phyloP scores from a whole-genome alignment of 1,140 invertebrate genomes.

The Steinernema feltiae region DNA sequence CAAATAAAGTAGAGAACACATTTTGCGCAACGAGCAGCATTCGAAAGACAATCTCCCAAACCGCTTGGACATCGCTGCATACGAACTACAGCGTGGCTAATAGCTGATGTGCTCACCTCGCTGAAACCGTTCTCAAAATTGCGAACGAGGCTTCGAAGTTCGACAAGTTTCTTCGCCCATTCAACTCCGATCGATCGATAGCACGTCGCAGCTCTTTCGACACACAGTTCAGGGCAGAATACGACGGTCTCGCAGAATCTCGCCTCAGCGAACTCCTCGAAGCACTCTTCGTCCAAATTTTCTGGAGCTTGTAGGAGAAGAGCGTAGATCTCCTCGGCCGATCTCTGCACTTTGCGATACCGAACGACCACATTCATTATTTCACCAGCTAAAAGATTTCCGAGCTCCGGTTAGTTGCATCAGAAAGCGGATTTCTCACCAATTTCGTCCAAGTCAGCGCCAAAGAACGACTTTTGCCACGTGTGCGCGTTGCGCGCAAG shows the following conservation, averaged over 20 bases:
- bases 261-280: neutral
- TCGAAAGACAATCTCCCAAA: conserved; percentile 15
- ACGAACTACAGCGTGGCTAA: no score
- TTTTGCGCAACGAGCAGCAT: conserved; percentile 28
- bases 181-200: neutral
- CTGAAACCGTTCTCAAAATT: neutral
- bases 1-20: no score
- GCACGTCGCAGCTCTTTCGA: neutral
- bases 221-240: neutral
- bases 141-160: neutral
- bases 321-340: neutral
- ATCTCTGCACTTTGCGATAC: neutral
- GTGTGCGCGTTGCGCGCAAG: neutral
- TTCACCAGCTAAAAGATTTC: neutral
- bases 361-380: neutral
- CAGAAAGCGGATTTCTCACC: neutral
- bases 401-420: no score
- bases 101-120: no score
- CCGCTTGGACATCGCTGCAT: neutral
- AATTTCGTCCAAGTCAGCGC: neutral
- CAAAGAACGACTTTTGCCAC: neutral
- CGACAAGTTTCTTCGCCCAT: neutral
- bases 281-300: neutral
- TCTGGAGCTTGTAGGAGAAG: neutral
- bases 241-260: neutral